Conservation (phyloP, 2,797 vertebrate species). For the Merluccius polli region DNA sequence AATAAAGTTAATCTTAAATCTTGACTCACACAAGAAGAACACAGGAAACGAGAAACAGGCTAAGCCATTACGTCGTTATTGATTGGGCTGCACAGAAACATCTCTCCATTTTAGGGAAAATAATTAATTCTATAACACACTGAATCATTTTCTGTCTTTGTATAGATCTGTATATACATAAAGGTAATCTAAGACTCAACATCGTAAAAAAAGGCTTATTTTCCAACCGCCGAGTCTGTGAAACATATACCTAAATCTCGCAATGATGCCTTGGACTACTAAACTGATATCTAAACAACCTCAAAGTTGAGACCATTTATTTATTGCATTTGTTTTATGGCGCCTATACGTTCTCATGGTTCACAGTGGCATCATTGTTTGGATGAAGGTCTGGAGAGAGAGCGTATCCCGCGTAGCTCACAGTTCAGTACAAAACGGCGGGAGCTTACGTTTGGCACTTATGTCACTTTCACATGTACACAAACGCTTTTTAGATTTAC, state of each 20-base stretch:
- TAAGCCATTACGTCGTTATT: not conserved
- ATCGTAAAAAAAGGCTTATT: not conserved
- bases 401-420: conserved; percentile 28
- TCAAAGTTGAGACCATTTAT: not conserved
- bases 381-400: conserved; percentile 29
- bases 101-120: not conserved
- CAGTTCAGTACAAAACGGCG: conserved; percentile 47
- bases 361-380: conserved; percentile 55
- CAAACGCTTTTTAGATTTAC: conserved; percentile 54
- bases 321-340: not conserved
- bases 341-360: conserved; percentile 29
- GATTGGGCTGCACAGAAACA: not conserved
- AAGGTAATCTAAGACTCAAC: not conserved
- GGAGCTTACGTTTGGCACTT: conserved; percentile 47
- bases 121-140: not conserved
- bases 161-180: not conserved
- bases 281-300: not conserved
- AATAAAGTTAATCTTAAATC: no score
- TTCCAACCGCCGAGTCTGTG: not conserved
- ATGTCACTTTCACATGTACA: conserved; percentile 52
- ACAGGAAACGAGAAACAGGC: not conserved
- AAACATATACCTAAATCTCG: not conserved
- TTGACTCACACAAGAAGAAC: no score
- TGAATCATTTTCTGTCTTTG: not conserved
- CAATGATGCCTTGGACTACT: not conserved